Evolutionary conservation across 1,140 invertebrate genomes (phyloP), one percentile per base, ranked within the genome.

Genomic region (Pogonomyrmex barbatus): DNA sequence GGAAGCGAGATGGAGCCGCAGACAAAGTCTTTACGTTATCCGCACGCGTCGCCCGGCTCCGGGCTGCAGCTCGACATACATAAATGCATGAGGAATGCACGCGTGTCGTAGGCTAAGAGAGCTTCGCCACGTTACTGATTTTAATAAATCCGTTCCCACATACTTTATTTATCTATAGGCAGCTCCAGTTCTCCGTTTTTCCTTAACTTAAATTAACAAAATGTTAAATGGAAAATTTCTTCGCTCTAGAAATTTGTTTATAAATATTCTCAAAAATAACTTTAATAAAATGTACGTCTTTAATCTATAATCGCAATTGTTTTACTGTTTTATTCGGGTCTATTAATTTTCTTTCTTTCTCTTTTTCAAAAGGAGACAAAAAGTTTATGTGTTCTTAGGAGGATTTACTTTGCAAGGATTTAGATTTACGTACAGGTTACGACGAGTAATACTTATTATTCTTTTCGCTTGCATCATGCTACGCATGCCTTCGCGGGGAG

Each of bases 131-230:
- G 60, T 42, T 68, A n/a, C 77, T 81, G 77, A 81, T 81, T 81
- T 81, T 81, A 81, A 81, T 81, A 70, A 81, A 81, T 81, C 47
- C 77, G 77, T 36, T 81, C 63, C 65, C 63, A 56, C 63, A 81
- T 81, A 24, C 50, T 12, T 81, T 81, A 81, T 81, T 81, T 81
- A 81, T 81, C 36, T 9, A 10, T 0, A 50, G 17, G 3, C 33
- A 2, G 36, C 24, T 17, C 17, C 33, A 54, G 63, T 39, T 45
- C 9, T 68, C n/a, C 42, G 14, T 8, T 68, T 4, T 54, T n/a
- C 30, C 58, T 52, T 10, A 3, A 3, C 2, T 17, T 36, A 24
- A 67, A 67, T 36, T 79, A 58, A 14, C 58, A 14, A 52, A 79
- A 67, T 3, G 54, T 54, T n/a, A 45, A 45, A 47, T 10, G 2